Percentiles rank a stretch among this genome's conserved stretches.
Conservation (phyloP, 2,888 invertebrate genomes). For the Xestia rhomboidea region DNA sequence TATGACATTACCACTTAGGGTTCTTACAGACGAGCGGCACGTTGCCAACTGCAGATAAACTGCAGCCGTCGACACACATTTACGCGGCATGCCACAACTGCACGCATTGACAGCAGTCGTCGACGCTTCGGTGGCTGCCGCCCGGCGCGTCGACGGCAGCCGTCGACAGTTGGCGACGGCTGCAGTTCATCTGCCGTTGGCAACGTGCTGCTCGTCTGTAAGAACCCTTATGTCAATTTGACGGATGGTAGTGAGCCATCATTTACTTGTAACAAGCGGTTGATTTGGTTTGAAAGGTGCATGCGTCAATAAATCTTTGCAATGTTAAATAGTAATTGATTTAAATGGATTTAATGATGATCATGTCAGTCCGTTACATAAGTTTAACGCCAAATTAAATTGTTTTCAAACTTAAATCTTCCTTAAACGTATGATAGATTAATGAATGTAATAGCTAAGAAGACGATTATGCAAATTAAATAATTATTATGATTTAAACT, state of each 20-base stretch:
- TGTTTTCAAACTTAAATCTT: not conserved
- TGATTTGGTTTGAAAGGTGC: conserved; percentile 22
- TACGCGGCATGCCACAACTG: no score
- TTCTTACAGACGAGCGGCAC: no score
- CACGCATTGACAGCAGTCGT: no score
- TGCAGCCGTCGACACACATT: no score
- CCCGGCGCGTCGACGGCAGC: no score
- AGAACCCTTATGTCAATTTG: conserved; percentile 25
- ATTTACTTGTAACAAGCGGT: conserved; percentile 4
- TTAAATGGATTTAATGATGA: conserved; percentile 7
- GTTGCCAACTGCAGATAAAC: no score
- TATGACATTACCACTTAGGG: conserved; percentile 31
- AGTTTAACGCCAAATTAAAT: not conserved
- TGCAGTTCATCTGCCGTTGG: no score
- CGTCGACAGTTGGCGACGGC: no score
- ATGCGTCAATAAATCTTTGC: conserved; percentile 12
- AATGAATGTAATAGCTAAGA: not conserved
- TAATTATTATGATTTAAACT: conserved; percentile 19
- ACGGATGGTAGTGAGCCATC: conserved; percentile 7
- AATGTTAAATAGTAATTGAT: not conserved
- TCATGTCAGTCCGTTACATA: conserved; percentile 4
- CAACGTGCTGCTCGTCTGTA: no score
- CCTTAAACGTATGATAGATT: not conserved
- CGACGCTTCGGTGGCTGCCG: no score
- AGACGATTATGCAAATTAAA: conserved; percentile 45